Percentiles rank a stretch among this genome's conserved stretches.
These are phyloP conservation scores for Drosophila melanocephala DNA, from an alignment of 2,888 invertebrate species.

Conservation along the genomic window DNA sequence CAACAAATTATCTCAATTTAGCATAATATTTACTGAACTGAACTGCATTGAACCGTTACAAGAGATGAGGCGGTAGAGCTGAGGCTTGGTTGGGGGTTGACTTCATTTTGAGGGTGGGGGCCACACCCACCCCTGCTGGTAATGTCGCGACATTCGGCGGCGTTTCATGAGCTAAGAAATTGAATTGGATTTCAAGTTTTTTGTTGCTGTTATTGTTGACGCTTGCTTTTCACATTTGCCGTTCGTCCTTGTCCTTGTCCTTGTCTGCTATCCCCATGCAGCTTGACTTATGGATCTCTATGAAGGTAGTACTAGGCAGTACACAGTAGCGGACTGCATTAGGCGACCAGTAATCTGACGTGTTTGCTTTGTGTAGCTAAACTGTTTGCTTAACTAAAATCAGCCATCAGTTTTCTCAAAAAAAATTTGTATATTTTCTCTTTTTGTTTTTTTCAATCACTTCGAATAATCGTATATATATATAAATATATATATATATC, in stretches of 20 bases:
- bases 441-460: too few species aligned
- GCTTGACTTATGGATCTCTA: conserved; percentile 62
- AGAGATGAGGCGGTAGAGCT: conserved; percentile 9
- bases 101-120: neutral
- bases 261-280: conserved; percentile 18
- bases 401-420: neutral
- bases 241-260: conserved; percentile 34
- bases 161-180: conserved; percentile 74
- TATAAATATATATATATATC: neutral
- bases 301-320: neutral
- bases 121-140: conserved; percentile 4
- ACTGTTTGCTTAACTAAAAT: neutral
- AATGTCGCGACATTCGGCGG: conserved; percentile 58
- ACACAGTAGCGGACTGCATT: conserved; percentile 40
- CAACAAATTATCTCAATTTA: conserved; percentile 80
- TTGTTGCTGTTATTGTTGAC: conserved; percentile 28
- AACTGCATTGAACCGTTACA: conserved; percentile 74
- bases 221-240: conserved; percentile 23
- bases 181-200: conserved; percentile 69
- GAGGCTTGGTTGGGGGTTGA: neutral
- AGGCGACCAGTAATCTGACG: neutral
- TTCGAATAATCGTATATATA: too few species aligned
- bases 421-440: neutral
- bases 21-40: conserved; percentile 75
- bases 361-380: neutral